Base-by-base conservation (phyloP, 2,888 invertebrate species). In the Drosophila ustulata region DNA sequence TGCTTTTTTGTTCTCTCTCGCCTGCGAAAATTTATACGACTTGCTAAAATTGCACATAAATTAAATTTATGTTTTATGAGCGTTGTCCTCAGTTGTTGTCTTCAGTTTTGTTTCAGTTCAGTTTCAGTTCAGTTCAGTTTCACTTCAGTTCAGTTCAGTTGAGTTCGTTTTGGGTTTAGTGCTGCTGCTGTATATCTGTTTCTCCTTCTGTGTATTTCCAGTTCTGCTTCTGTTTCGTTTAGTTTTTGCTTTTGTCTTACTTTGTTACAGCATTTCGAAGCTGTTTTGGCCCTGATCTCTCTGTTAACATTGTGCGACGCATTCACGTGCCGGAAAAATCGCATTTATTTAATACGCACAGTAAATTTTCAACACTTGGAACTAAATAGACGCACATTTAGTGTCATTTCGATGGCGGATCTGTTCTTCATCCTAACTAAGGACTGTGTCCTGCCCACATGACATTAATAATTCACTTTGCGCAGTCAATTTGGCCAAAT, bases 11-110 rank as follows among this genome's bases (percentile, higher is more conserved):
- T 75, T n/a, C 11, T 80, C 66, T 72, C 64, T 75, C 67, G 69
- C 71, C 70, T 73, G 69, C 66, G 74, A 75, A 80, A 88, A 85
- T 85, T 88, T 85, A 85, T 85, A 86, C 88, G 85, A 86, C 82
- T 85, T 88, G 84, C 85, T 85, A 87, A 86, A 88, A 88, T 88
- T 88, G 86, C 89, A 86, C 86, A 86, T 86, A 86, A 86, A 86
- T 86, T 88, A 86, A 86, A 86, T 86, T 88, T 88, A 87, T 86
- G 87, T 86, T 88, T 89, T 89, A 86, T 88, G 85, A 88, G 81
- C 81, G 78, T 78, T 83, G 89, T 88, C 84, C 79, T 83, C 65
- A 74, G 78, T 71, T 79, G 72, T 80, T 69, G 50, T 56, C 39
- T 41, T 50, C 64, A 47, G 52, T 65, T 66, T 72, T 57, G 56